A percentile compares a stretch with the other conserved stretches of the same genome.
Evolutionary conservation across 1,140 invertebrate genomes (phyloP).

Genomic region (Whitmania pigra): DNA sequence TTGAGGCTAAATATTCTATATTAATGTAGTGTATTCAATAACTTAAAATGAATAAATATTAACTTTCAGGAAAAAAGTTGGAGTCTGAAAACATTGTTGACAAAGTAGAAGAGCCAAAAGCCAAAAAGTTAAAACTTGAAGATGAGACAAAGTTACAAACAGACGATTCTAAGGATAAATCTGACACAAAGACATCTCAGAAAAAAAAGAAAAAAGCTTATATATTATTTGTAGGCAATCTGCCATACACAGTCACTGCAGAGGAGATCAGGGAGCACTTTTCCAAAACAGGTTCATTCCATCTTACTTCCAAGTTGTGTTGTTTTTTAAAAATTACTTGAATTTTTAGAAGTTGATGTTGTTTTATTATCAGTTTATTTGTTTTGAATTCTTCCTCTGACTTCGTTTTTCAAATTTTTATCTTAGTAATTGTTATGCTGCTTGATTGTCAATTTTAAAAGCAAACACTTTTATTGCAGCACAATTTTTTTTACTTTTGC

Average conservation of each 20-base stretch:
- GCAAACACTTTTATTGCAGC: no score
- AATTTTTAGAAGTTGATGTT: no score
- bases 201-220: constrained; percentile 26
- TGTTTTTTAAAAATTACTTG: no score
- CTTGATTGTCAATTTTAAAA: no score
- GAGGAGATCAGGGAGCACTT: constrained; percentile 35
- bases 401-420: no score
- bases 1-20: not conserved
- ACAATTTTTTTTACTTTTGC: no score
- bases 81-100: not conserved
- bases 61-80: not conserved
- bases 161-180: not conserved
- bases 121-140: not conserved
- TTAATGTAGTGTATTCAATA: no score
- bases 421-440: no score
- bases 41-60: constrained; percentile 6
- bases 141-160: not conserved
- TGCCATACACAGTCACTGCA: constrained; percentile 31
- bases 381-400: no score
- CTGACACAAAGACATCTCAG: constrained; percentile 1
- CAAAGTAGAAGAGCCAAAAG: constrained; percentile 5
- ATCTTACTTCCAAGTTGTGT: constrained; percentile 10
- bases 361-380: not conserved
- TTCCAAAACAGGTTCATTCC: constrained; percentile 30
- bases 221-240: constrained; percentile 34